These are phyloP conservation scores for Saccostrea glomerata DNA, from an alignment of 1,140 invertebrate genomes.

Conservation along the genomic window DNA sequence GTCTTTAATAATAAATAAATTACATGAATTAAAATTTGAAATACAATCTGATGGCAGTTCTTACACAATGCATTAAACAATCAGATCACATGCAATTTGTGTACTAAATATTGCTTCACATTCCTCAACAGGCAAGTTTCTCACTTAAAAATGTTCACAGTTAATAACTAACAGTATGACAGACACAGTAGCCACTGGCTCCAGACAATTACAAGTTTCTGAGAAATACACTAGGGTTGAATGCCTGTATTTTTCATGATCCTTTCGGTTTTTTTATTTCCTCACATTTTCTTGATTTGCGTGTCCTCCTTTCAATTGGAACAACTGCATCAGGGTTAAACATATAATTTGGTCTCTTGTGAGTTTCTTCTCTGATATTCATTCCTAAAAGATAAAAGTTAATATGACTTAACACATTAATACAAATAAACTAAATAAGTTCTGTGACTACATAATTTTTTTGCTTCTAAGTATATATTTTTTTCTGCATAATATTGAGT, in stretches of 20 bases:
- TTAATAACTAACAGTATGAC: not conserved
- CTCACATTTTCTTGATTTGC: not conserved
- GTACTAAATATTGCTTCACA: not conserved
- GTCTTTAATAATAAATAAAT: too few relatives aligned
- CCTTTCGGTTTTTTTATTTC: not conserved
- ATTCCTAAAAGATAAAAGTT: not conserved
- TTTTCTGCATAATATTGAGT: too few relatives aligned
- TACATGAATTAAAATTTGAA: too few relatives aligned
- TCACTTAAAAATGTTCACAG: not conserved
- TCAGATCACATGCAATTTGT: too few relatives aligned
- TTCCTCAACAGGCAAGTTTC: not conserved
- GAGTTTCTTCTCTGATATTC: slow-evolving; percentile 17
- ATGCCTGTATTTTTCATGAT: not conserved
- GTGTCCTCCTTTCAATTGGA: not conserved
- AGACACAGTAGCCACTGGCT: not conserved
- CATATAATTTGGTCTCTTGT: not conserved
- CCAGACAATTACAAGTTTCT: not conserved
- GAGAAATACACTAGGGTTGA: too few relatives aligned
- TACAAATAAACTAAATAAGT: too few relatives aligned
- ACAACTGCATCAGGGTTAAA: not conserved
- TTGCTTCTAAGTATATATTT: too few relatives aligned
- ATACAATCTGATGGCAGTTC: too few relatives aligned
- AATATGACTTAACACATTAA: too few relatives aligned
- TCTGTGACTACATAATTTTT: too few relatives aligned
- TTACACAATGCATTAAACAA: too few relatives aligned